Conservation (phyloP, 2,888 invertebrate genomes). For the Yponomeuta sedellus region DNA sequence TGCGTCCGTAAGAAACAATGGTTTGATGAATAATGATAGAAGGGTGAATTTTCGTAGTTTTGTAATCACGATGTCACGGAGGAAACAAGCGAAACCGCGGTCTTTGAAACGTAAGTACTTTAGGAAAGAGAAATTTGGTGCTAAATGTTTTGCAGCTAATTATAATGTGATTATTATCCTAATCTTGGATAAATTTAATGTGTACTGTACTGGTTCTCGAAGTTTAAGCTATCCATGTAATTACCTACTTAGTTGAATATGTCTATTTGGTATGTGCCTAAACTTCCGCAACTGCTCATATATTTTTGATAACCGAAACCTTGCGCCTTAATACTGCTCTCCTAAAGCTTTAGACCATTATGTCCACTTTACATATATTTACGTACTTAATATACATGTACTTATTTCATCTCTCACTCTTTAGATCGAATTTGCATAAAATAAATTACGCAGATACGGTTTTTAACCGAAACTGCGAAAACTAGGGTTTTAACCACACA, state of each 20-base stretch:
- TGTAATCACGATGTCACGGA: conserved; percentile 75
- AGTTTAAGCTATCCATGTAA: too few relatives aligned
- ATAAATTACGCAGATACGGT: too few relatives aligned
- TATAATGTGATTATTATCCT: too few relatives aligned
- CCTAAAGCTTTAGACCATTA: too few relatives aligned
- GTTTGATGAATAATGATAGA: background rate
- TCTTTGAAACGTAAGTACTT: conserved; percentile 77
- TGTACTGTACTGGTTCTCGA: too few relatives aligned
- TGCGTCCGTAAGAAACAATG: background rate
- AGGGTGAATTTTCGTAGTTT: conserved; percentile 10
- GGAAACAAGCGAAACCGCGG: conserved; percentile 83
- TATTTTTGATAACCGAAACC: background rate
- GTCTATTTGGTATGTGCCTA: background rate
- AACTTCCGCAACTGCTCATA: background rate
- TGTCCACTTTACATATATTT: too few relatives aligned
- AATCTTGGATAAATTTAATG: too few relatives aligned
- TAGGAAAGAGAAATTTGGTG: conserved; percentile 40
- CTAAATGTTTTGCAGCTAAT: background rate
- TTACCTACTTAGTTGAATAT: background rate
- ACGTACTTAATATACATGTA: too few relatives aligned
- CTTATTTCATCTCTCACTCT: background rate
- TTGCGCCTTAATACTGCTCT: too few relatives aligned
- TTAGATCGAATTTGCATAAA: background rate
- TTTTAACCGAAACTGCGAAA: too few relatives aligned
- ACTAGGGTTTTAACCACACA: background rate